Evolutionary conservation across 1,140 invertebrate species (phyloP).

Genomic region (Achatina immaculata): DNA sequence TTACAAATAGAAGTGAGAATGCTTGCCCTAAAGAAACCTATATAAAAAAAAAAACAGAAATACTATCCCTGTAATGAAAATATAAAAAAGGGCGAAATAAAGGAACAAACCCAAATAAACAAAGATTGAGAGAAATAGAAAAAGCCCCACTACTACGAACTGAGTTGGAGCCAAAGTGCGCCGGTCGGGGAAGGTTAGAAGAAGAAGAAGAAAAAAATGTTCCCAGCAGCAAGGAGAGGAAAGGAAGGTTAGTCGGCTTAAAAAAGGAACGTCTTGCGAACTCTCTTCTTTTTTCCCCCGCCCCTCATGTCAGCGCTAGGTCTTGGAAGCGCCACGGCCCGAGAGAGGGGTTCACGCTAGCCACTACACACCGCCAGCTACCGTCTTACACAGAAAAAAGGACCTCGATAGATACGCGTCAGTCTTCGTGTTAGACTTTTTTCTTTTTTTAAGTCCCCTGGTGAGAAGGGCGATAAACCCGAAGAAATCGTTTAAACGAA

Average conservation of each 20-base stretch:
- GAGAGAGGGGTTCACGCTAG: neutral
- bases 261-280: slow-evolving; percentile 15
- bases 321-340: neutral
- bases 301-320: neutral
- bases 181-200: neutral
- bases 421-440: too few species aligned
- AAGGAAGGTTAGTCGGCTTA: neutral
- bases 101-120: too few species aligned
- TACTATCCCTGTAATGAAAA: too few species aligned
- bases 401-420: neutral
- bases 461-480: neutral
- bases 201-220: neutral
- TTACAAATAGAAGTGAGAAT: too few species aligned
- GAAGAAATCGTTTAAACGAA: too few species aligned
- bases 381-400: slow-evolving; percentile 5
- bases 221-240: neutral
- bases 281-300: neutral
- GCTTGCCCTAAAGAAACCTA: too few species aligned
- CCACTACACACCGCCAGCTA: neutral
- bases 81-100: too few species aligned
- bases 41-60: too few species aligned
- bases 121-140: too few species aligned
- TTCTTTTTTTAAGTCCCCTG: too few species aligned
- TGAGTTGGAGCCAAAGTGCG: slow-evolving; percentile 7
- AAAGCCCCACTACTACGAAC: too few species aligned